Percentiles rank a stretch among this genome's conserved stretches.
Evolutionary conservation across 2,888 invertebrate genomes (phyloP).

Genomic region (Platypus cylindrus): DNA sequence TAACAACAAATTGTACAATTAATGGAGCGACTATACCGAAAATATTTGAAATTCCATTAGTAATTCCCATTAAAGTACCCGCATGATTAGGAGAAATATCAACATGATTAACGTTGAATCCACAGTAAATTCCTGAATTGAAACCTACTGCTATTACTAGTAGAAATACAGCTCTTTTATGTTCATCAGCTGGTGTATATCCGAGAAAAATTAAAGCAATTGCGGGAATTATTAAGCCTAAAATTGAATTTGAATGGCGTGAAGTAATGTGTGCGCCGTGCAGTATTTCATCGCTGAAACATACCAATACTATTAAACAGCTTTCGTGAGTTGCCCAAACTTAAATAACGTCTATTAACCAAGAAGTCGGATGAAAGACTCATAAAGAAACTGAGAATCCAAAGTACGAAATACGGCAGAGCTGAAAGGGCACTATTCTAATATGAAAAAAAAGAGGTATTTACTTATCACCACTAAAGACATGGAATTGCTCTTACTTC

Average conservation of each 20-base stretch:
- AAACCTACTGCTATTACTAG: constrained; percentile 61
- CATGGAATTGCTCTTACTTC: constrained; percentile 35
- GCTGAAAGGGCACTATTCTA: constrained; percentile 58
- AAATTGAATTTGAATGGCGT: constrained; percentile 33
- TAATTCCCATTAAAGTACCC: constrained; percentile 74
- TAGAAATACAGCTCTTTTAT: constrained; percentile 48
- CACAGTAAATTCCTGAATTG: constrained; percentile 62
- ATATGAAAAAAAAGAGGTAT: constrained; percentile 26
- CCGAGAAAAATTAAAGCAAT: constrained; percentile 51
- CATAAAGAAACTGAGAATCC: constrained; percentile 56
- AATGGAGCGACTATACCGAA: constrained; percentile 70
- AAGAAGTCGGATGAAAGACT: constrained; percentile 52
- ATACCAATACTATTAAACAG: constrained; percentile 27
- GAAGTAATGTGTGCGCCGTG: neutral
- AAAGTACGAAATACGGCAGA: constrained; percentile 61
- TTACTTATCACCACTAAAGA: no score
- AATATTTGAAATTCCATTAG: constrained; percentile 65
- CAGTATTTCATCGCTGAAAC: neutral
- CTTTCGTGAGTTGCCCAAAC: constrained; percentile 24
- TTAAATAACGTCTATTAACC: constrained; percentile 33
- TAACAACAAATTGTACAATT: constrained; percentile 55
- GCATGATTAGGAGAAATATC: constrained; percentile 76
- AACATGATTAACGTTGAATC: constrained; percentile 68
- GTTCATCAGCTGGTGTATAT: constrained; percentile 33
- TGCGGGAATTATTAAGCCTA: constrained; percentile 43